Percentiles rank a stretch among this genome's conserved stretches.
Evolutionary conservation across 2,888 invertebrate species (phyloP).

Genomic region (Pristionchus japonicus): DNA sequence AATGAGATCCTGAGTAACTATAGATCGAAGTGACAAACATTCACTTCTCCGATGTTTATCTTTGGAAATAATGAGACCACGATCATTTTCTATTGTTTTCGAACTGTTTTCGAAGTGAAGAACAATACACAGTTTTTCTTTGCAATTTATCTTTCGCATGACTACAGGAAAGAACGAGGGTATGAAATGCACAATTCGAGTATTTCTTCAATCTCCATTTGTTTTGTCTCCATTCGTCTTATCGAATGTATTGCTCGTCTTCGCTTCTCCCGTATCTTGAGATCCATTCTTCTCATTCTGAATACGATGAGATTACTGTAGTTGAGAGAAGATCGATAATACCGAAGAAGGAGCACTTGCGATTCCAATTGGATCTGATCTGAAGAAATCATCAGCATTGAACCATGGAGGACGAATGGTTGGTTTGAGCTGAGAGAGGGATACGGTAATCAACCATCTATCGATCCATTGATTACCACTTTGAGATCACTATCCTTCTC

Average conservation of each 20-base stretch:
- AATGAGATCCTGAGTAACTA: too few relatives aligned
- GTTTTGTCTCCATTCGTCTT: slow-evolving; percentile 6
- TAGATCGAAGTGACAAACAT: too few relatives aligned
- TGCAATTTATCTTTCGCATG: neutral
- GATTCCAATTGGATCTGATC: slow-evolving; percentile 32
- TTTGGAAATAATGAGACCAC: too few relatives aligned
- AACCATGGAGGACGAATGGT: neutral
- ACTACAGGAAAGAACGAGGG: neutral
- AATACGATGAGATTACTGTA: neutral
- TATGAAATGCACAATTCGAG: neutral
- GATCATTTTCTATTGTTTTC: too few relatives aligned
- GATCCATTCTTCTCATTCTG: neutral
- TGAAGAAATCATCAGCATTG: slow-evolving; percentile 42
- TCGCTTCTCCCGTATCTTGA: neutral
- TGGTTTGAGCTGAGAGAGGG: neutral
- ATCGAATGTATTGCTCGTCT: neutral
- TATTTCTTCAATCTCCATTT: slow-evolving; percentile 9
- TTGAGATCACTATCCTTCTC: slow-evolving; percentile 26
- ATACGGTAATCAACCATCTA: neutral
- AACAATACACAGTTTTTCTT: neutral
- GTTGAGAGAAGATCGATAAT: neutral
- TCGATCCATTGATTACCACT: neutral
- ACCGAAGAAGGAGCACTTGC: neutral
- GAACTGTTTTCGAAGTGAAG: too few relatives aligned
- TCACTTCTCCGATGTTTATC: too few relatives aligned